Evolutionary conservation across 1,140 invertebrate species (phyloP).

Genomic region (Varroa destructor): DNA sequence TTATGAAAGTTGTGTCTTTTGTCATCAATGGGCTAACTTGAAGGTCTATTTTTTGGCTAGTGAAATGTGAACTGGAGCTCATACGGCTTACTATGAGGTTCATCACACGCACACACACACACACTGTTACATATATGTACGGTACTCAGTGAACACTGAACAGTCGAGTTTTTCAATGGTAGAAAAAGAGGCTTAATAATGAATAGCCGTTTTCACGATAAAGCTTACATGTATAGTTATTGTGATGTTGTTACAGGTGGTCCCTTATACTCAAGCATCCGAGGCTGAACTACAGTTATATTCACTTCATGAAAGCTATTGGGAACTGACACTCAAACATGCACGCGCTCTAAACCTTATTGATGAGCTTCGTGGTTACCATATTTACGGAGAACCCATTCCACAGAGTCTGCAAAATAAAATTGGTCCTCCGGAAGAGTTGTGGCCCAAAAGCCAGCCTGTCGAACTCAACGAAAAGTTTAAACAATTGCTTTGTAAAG

Average conservation of each 20-base stretch:
- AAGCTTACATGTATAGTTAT: no score
- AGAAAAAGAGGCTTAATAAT: no score
- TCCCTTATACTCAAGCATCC: background rate
- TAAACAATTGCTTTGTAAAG: background rate
- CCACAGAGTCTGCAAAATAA: slow-evolving; percentile 23
- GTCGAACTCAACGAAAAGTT: slow-evolving; percentile 10
- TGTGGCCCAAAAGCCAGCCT: slow-evolving; percentile 8
- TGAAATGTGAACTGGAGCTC: no score
- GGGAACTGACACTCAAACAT: slow-evolving; percentile 13
- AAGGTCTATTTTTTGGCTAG: no score
- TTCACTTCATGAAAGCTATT: slow-evolving; percentile 18
- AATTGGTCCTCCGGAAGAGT: background rate
- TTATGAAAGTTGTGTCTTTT: no score
- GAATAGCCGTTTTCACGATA: no score
- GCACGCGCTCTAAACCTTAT: slow-evolving; percentile 14
- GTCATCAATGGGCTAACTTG: no score
- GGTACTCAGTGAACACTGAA: no score
- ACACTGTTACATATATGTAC: no score
- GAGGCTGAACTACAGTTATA: slow-evolving; percentile 19
- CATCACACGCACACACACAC: no score
- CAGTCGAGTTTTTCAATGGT: no score
- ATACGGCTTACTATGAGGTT: no score
- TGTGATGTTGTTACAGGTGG: background rate
- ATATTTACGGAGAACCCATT: slow-evolving; percentile 12
- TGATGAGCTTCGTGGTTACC: slow-evolving; percentile 20